Evolutionary conservation across 2,113 vertebrate genomes (phyloP), one percentile per base, ranked within the genome.

Genomic region (Cyprichromis sp.): DNA sequence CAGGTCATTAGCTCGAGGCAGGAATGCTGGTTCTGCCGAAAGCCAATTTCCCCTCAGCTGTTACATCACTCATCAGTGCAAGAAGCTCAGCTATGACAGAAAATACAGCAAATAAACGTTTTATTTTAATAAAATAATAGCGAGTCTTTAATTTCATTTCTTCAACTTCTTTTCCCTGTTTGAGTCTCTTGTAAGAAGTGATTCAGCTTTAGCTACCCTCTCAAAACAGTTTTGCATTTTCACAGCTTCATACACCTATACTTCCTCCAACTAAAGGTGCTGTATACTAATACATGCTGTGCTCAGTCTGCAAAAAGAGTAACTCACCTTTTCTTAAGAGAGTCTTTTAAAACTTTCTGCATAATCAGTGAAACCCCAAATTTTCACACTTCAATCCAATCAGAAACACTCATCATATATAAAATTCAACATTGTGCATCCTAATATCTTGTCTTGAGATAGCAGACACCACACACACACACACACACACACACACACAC

Each of bases 401-500:
- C 9, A 84, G 26, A 82, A 57, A 42, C 71, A 29, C 19, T 29
- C 21, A 11, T 47, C 21, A 78, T 29, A n/a, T 61, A 73, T 45
- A 55, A 79, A 86, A 87, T 55, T 54, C 36, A 24, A 82, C 24
- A 81, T 87, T 84, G 57, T 73, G 59, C 79, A 87, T 61, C 9
- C 36, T 47, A 83, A 19, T 81, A 47, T 17, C 47, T 68, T 16
- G 8, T 29, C 82, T 89, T 90, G 57, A 86, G 90, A 93, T 87
- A 90, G 57, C 73, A 50, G 80, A 91, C 90, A 85, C 82, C 61
- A 82, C 87, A 80, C 79, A 80, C 59, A 83, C 54, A 53, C 88
- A 55, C 86, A 73, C 66, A 66, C 83, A 71, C 85, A 86, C 82
- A 82, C 86, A 86, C 86, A 90, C 87, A 87, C 86, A 88, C 86